A percentile compares a stretch with the other conserved stretches of the same genome.
Conservation (phyloP, 53 echinoderm and acorn worm genomes). For the Pentamera pediparva region DNA sequence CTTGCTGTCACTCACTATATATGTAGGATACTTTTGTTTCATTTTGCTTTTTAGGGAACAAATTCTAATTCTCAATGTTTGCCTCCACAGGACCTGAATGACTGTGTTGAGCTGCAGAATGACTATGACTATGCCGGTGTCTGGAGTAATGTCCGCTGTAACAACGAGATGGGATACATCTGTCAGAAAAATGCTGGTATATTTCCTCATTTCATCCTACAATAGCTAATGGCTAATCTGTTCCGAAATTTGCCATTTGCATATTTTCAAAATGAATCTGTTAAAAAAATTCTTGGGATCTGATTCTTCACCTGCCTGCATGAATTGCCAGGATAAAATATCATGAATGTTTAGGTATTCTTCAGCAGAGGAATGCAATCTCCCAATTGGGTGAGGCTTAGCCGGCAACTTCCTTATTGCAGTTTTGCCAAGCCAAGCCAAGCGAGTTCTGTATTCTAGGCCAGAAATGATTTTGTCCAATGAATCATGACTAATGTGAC, state of each 20-base stretch:
- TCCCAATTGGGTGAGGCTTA: too few species aligned
- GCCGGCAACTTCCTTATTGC: too few species aligned
- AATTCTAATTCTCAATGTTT: not conserved
- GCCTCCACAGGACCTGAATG: slow-evolving; percentile 30
- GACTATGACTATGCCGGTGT: slow-evolving; percentile 50
- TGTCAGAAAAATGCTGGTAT: slow-evolving; percentile 63
- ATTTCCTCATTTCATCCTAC: too few species aligned
- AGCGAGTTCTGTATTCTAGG: too few species aligned
- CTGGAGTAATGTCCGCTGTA: slow-evolving; percentile 68
- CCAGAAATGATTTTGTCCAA: too few species aligned
- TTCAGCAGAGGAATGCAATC: too few species aligned
- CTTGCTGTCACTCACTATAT: not conserved
- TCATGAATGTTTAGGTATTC: too few species aligned
- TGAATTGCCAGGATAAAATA: too few species aligned
- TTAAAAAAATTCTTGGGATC: not conserved
- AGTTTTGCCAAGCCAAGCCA: too few species aligned
- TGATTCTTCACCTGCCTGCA: too few species aligned
- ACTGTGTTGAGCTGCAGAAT: slow-evolving; percentile 67
- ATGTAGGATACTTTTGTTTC: not conserved
- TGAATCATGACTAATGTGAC: too few species aligned
- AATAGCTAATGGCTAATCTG: too few species aligned
- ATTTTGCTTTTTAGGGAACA: not conserved
- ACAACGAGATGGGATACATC: slow-evolving; percentile 46
- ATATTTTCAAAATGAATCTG: not conserved
- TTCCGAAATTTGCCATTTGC: not conserved